phyloP scores from a whole-genome alignment of 2,888 invertebrate genomes.

The Dasypogon diadema region DNA sequence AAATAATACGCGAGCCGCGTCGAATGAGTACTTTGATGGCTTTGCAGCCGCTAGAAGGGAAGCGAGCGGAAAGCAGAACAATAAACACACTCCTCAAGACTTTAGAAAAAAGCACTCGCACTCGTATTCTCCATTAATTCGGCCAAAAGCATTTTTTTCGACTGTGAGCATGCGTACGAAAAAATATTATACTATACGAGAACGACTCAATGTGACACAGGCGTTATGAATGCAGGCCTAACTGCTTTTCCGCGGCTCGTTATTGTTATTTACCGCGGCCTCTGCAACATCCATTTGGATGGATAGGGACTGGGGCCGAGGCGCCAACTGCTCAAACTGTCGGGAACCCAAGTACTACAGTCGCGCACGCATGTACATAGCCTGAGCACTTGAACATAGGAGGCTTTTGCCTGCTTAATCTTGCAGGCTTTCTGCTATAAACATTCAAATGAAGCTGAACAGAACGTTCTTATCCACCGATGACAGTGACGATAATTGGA shows the following conservation, averaged over 20 bases:
- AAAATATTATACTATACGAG: slow-evolving; percentile 6
- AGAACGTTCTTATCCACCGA: not conserved
- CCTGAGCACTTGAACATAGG: not conserved
- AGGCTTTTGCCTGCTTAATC: not conserved
- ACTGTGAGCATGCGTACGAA: not conserved
- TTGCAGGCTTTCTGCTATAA: slow-evolving; percentile 1
- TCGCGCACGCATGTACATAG: not conserved
- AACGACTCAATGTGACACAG: slow-evolving; percentile 9
- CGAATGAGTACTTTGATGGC: slow-evolving; percentile 29
- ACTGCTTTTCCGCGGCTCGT: slow-evolving; percentile 36
- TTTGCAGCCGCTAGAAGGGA: slow-evolving; percentile 34
- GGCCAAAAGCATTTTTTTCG: not conserved
- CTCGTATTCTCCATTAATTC: slow-evolving; percentile 29
- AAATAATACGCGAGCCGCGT: slow-evolving; percentile 28
- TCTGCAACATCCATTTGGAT: not conserved
- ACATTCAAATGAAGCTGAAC: slow-evolving; percentile 8
- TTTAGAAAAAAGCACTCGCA: not conserved
- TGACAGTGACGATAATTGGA: slow-evolving; percentile 40
- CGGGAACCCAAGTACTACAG: slow-evolving; percentile 2
- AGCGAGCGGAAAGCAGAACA: slow-evolving; percentile 37
- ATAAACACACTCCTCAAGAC: slow-evolving; percentile 26
- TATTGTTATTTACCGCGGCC: not conserved
- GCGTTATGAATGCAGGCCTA: slow-evolving; percentile 34
- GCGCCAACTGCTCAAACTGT: slow-evolving; percentile 23
- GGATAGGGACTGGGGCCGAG: not conserved